Evolutionary conservation across 2,113 vertebrate genomes (phyloP).

Genomic region (Sceloporus undulatus): DNA sequence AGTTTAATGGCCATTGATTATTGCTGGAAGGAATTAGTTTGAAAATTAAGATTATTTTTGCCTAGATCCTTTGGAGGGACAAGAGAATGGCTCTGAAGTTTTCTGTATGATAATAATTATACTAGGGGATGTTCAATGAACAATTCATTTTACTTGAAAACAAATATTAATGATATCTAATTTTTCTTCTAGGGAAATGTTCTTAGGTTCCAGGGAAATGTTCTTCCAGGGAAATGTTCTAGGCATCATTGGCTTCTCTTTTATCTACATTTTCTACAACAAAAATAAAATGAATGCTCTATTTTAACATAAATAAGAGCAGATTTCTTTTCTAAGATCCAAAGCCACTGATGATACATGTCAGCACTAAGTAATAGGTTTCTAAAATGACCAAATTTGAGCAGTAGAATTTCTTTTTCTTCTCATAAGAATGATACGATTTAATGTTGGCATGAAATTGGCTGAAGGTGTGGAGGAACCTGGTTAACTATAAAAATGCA

Average conservation of each 20-base stretch:
- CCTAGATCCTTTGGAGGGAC: background rate
- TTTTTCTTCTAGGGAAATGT: background rate
- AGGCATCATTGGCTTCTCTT: background rate
- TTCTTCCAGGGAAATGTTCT: too few relatives aligned
- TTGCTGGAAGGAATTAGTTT: background rate
- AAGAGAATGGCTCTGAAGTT: background rate
- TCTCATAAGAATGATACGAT: background rate
- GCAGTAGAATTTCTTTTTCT: background rate
- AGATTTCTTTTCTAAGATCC: conserved; percentile 15
- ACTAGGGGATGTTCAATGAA: background rate
- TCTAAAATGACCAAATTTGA: background rate
- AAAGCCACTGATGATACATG: conserved; percentile 11
- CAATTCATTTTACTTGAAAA: background rate
- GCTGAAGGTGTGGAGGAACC: background rate
- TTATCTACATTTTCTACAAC: conserved; percentile 4
- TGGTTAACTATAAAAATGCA: background rate
- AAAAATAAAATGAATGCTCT: conserved; percentile 28
- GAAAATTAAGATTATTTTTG: background rate
- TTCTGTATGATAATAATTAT: background rate
- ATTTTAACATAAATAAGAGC: conserved; percentile 16
- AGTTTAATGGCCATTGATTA: background rate
- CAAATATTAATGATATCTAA: background rate
- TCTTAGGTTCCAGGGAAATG: background rate
- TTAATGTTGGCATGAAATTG: background rate
- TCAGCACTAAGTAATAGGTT: background rate